A percentile compares a stretch with the other conserved stretches of the same genome.
These are phyloP conservation scores for Hydrozoanthus gracilis DNA, from an alignment of 92 coral and sea anemone species.

Conservation along the genomic window DNA sequence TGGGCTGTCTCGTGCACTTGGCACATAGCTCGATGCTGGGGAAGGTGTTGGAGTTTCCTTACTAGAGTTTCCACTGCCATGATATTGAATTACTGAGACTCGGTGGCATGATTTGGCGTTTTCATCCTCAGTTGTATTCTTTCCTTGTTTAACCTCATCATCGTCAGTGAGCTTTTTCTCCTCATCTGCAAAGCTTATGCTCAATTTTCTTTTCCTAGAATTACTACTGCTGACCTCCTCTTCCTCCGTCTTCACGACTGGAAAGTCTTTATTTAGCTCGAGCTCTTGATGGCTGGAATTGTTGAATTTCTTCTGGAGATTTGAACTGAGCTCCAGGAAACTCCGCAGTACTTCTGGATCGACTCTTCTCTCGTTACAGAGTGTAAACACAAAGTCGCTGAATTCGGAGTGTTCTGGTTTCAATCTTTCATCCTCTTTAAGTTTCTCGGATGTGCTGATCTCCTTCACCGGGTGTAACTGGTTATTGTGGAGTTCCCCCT, in stretches of 20 bases:
- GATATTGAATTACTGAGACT: slow-evolving; percentile 85
- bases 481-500: neutral
- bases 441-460: neutral
- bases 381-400: slow-evolving; percentile 33
- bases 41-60: slow-evolving; percentile 44
- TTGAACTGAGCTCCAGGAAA: slow-evolving; percentile 32
- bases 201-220: slow-evolving; percentile 22
- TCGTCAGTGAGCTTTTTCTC: neutral
- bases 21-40: slow-evolving; percentile 36
- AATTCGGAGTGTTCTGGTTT: slow-evolving; percentile 9
- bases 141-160: slow-evolving; percentile 24
- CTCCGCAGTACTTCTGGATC: slow-evolving; percentile 40
- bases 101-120: slow-evolving; percentile 65
- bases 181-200: neutral
- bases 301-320: slow-evolving; percentile 11
- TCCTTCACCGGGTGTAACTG: neutral
- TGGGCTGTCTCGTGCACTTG: slow-evolving; percentile 47
- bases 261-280: neutral
- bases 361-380: slow-evolving; percentile 29
- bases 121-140: slow-evolving; percentile 30
- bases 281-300: neutral
- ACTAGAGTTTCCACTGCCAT: slow-evolving; percentile 55
- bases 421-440: neutral
- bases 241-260: slow-evolving; percentile 8
- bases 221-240: neutral